phyloP scores from a whole-genome alignment of 2,888 invertebrate genomes.

The Trichacis sp. region DNA sequence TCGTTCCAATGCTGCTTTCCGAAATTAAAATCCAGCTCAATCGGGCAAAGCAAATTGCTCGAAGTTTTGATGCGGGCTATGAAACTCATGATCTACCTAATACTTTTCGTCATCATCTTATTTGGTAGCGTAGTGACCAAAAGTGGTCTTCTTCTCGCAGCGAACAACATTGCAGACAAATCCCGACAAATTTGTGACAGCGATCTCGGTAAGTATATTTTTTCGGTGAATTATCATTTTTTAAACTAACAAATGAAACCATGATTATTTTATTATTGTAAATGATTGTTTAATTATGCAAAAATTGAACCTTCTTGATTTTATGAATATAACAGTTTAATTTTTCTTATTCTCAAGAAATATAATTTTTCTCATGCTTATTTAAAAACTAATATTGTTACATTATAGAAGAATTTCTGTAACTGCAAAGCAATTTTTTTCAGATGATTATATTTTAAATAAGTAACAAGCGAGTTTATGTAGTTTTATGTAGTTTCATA shows the following conservation, averaged over 20 bases:
- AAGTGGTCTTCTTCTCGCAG: conserved; percentile 79
- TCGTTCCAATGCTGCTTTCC: conserved; percentile 81
- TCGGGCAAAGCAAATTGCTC: conserved; percentile 75
- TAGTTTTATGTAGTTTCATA: too few species aligned
- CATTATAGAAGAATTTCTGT: too few species aligned
- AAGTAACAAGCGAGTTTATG: too few species aligned
- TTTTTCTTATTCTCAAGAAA: too few species aligned
- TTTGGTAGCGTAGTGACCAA: conserved; percentile 80
- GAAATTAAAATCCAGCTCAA: conserved; percentile 77
- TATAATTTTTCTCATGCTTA: too few species aligned
- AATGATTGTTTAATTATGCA: too few species aligned
- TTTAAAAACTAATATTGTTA: too few species aligned
- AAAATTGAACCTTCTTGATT: too few species aligned
- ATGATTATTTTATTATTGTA: neutral
- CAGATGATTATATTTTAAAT: too few species aligned
- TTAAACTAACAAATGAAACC: too few species aligned
- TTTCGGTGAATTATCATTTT: conserved; percentile 7
- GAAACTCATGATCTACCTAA: conserved; percentile 77
- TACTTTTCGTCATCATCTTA: conserved; percentile 78
- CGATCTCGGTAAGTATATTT: conserved; percentile 62
- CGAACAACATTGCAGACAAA: conserved; percentile 75
- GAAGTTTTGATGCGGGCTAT: conserved; percentile 74
- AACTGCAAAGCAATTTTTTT: too few species aligned
- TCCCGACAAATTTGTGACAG: conserved; percentile 75
- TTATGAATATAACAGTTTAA: too few species aligned